Base-by-base conservation (phyloP, 2,797 vertebrate genomes). In the Malacoctenus gilli region DNA sequence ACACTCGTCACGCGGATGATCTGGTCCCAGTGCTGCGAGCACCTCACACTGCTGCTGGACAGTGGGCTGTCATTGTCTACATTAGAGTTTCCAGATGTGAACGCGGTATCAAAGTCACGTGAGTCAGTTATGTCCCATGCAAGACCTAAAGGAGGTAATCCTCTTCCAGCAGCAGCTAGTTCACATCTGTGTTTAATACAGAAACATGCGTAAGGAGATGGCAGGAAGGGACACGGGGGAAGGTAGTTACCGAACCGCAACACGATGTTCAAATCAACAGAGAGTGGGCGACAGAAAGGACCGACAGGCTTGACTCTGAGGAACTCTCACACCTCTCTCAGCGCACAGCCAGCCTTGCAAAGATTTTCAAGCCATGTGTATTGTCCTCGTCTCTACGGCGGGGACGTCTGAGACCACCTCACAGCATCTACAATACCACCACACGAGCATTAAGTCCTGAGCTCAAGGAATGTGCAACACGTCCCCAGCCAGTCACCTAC, bases 381-480 rank as follows among this genome's bases (percentile, higher is more conserved):
- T 63, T 41, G 34, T 11, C 52, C 57, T 61, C 56, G 56, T 60
- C 69, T 71, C 48, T 49, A 72, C 58, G 5, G 61, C 32, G 50
- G 10, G 23, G 32, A 39, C 73, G 54, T 21, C 72, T 19, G 15
- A 62, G 50, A 79, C 68, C 71, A 46, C 66, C 75, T 85, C 71
- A 75, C 72, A 62, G 80, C 75, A 62, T 68, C 69, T 64, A 84
- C 58, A 72, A 76, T 5, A 28, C 1, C 72, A 84, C 37, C 1
- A 87, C 68, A 76, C 71, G 63, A 84, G 75, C 80, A 75, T 68
- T 79, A 82, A 89, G 83, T 89, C 89, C 88, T 91, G 89, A 91
- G 89, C 88, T 91, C 73, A 80, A 88, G 89, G 89, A 89, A 91
- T 89, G 89, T 89, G 88, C 87, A 91, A 91, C 84, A 87, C 32